Base-by-base conservation (phyloP, 2,113 vertebrate genomes). In the Pyrgilauda ruficollis region DNA sequence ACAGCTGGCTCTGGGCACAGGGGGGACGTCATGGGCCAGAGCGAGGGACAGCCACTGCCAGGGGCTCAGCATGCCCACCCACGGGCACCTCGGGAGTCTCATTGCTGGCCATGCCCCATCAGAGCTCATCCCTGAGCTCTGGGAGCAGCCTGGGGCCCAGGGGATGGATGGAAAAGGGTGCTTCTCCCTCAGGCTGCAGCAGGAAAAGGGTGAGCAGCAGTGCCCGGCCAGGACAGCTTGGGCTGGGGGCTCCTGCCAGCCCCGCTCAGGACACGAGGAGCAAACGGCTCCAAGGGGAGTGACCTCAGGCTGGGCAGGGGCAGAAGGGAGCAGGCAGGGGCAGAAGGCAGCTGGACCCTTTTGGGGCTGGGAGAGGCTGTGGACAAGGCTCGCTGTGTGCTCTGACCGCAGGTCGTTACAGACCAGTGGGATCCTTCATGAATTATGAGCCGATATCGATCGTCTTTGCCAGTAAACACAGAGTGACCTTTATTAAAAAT, bases 401-500 rank as follows among this genome's bases (percentile, higher is more conserved):
- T 93, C 90, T 2, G 14, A 35, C 70, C 26, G 0, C 80, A 33
- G 89, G 83, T 83, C 8, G 4, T 92, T 95, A 67, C 66, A 78
- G 90, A 84, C 46, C 75, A 75, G 77, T 86, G 90, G 84, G 90
- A 96, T 96, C 89, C 86, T 80, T 91, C 77, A 96, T 97, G 93
- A 97, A 96, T 97, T 94, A 97, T 96, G 93, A 97, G 90, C 79
- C 30, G 1, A 1, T 89, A 97, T 97, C 18, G 97, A 97, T 96
- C 37, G 43, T 66, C 89, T 93, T 55, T 97, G 96, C 97, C 96
- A 39, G 97, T 91, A 97, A 97, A 87, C 89, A 95, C 75, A 28
- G 84, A 87, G 84, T 87, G 96, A 94, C 96, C 96, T 97, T 97
- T 96, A 96, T 97, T 91, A 96, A 97, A 97, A 96, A 96, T 96